Evolutionary conservation across 2,797 vertebrate species (phyloP), one percentile per base, ranked within the genome.

Genomic region (Heteromormyrus szaboi): DNA sequence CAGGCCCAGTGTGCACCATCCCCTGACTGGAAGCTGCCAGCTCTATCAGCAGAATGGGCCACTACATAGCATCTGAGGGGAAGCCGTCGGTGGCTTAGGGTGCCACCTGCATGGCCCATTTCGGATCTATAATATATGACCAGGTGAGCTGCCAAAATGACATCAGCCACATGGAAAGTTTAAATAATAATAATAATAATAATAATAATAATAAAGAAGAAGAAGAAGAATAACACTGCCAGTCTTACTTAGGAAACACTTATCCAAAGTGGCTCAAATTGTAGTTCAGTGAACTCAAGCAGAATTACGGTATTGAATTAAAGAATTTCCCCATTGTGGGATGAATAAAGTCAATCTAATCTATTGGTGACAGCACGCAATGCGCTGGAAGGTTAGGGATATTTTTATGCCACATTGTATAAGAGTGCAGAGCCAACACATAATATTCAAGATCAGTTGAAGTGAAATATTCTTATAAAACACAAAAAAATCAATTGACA

Each of bases 11-110:
- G 50, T n/a, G 29, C 72, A 83, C 62, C 29, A 62, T 89, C 87
- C 81, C n/a, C 81, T 88, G 81, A 89, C 56, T 44, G 89, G 89
- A 81, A 88, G 87, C 48, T 81, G 33, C 88, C 89, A 88, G 56
- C 68, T 17, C 54, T 88, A 81, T 88, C 89, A 88, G 87, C 11
- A 54, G 14, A n/a, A 72, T 84, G 86, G 86, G 54, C 56, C 54
- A 88, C 17, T 25, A 4, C 14, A 14, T 48, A 44, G 46, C 29
- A n/a, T 37, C 87, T 85, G 81, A 90, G 33, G 85, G 59, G 53
- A 87, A 90, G 50, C 41, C 87, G 50, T 19, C 7, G 33, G 76
- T 83, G 3, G n/a, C 68, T 25, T 22, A 4, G 7, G 33, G 17
- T 88, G 81, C 87, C 89, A 86, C 56, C 50, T n/a, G 4, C 41